Conservation (phyloP, 2,888 invertebrate species). For the Parasteatoda lunata region DNA sequence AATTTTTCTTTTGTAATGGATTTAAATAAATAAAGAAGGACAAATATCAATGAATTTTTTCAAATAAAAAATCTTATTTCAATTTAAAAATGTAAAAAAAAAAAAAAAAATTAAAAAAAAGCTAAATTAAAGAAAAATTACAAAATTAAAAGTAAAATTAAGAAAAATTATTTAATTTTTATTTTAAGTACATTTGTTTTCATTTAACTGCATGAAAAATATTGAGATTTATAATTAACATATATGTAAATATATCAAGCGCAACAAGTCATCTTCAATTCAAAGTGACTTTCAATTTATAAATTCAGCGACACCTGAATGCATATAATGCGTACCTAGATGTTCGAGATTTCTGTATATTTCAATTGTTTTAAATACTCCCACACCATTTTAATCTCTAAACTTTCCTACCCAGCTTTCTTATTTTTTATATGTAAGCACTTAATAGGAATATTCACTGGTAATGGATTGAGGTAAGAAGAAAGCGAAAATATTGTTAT, state of each 20-base stretch:
- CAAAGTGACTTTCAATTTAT: background rate
- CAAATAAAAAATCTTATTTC: too few relatives aligned
- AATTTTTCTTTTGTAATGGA: too few relatives aligned
- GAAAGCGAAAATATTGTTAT: background rate
- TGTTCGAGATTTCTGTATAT: background rate
- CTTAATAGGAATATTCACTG: conserved; percentile 31
- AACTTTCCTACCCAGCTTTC: conserved; percentile 40
- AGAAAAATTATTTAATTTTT: background rate
- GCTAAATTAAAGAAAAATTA: too few relatives aligned
- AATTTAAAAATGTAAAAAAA: too few relatives aligned
- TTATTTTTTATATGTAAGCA: conserved; percentile 31
- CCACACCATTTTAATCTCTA: background rate
- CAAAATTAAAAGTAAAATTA: background rate
- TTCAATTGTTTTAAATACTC: background rate
- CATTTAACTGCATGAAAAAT: too few relatives aligned
- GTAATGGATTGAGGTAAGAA: conserved; percentile 12
- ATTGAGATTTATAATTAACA: too few relatives aligned
- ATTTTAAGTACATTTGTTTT: background rate
- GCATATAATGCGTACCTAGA: conserved; percentile 24
- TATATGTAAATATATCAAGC: background rate
- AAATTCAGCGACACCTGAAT: conserved; percentile 28
- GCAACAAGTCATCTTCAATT: background rate
- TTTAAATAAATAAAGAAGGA: too few relatives aligned
- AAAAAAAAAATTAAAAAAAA: too few relatives aligned
- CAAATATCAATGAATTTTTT: too few relatives aligned